Percentiles rank a stretch among this genome's conserved stretches.
Evolutionary conservation across 2,113 vertebrate species (phyloP).

Genomic region (Dolichallabes microphthalmus): DNA sequence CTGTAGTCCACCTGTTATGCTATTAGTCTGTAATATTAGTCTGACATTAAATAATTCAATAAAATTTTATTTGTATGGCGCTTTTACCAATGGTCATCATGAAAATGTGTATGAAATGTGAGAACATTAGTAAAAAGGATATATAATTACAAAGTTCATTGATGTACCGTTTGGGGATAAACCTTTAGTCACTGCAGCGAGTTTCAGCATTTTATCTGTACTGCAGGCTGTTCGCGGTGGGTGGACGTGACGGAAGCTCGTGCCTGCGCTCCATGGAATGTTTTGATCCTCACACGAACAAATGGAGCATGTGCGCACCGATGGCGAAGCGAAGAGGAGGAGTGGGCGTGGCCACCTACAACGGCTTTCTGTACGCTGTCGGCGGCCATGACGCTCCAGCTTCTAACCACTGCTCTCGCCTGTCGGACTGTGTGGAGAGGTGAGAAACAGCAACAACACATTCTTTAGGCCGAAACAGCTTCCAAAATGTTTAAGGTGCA

Average conservation of each 20-base stretch:
- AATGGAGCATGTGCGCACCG: slow-evolving; percentile 89
- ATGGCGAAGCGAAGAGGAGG: slow-evolving; percentile 94
- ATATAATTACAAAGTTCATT: background rate
- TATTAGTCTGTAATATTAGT: no score
- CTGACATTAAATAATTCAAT: no score
- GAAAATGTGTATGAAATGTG: no score
- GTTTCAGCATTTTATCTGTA: background rate
- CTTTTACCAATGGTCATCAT: no score
- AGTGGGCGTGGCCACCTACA: slow-evolving; percentile 89
- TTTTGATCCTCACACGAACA: slow-evolving; percentile 97
- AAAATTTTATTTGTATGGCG: no score
- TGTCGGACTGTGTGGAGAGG: slow-evolving; percentile 94
- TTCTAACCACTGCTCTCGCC: slow-evolving; percentile 90
- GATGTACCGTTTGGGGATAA: background rate
- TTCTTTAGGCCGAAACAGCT: background rate
- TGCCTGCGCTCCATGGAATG: slow-evolving; percentile 95
- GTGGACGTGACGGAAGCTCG: slow-evolving; percentile 92
- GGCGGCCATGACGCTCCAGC: slow-evolving; percentile 93
- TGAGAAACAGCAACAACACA: slow-evolving; percentile 52
- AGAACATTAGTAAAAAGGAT: no score
- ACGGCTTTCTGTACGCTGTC: slow-evolving; percentile 89
- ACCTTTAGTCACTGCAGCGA: background rate
- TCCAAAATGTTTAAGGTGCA: background rate
- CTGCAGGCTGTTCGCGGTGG: slow-evolving; percentile 87
- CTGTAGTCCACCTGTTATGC: no score